Conservation (phyloP, 2,113 vertebrate genomes). For the Nothobranchius kuhntae region DNA sequence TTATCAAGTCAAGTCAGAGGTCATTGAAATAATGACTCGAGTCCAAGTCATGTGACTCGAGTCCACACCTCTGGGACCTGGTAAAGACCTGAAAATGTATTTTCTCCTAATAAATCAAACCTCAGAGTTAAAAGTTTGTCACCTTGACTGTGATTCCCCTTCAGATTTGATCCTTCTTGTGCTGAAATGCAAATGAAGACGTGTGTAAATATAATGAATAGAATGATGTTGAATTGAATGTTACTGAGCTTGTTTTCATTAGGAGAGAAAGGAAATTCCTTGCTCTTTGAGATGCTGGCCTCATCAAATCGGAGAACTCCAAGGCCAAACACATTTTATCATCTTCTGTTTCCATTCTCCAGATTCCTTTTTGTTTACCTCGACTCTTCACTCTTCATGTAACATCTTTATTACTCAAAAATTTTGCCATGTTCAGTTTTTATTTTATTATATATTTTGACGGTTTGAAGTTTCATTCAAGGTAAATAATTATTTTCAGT, state of each 20-base stretch:
- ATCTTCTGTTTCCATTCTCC: slow-evolving; percentile 15
- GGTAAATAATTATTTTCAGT: not conserved
- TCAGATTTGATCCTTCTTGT: slow-evolving; percentile 2
- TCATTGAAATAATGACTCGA: no score
- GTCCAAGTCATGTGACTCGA: no score
- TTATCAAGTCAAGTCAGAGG: no score
- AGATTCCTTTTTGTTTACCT: slow-evolving; percentile 11
- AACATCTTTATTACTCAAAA: slow-evolving; percentile 41
- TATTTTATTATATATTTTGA: slow-evolving; percentile 31
- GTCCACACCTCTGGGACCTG: no score
- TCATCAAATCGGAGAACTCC: slow-evolving; percentile 41
- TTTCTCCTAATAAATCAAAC: not conserved
- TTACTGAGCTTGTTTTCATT: slow-evolving; percentile 30
- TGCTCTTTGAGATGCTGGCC: slow-evolving; percentile 17
- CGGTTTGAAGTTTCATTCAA: slow-evolving; percentile 26
- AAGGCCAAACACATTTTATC: slow-evolving; percentile 33
- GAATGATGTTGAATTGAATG: slow-evolving; percentile 23
- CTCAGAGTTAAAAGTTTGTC: not conserved
- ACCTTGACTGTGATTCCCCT: not conserved
- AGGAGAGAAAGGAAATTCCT: slow-evolving; percentile 15
- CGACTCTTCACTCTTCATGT: slow-evolving; percentile 20
- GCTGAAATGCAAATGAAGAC: slow-evolving; percentile 6
- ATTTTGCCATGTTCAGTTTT: slow-evolving; percentile 35
- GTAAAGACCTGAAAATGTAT: not conserved
- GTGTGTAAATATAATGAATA: slow-evolving; percentile 22